Conservation (phyloP, 1,140 invertebrate species). For the Brachionus angularis region DNA sequence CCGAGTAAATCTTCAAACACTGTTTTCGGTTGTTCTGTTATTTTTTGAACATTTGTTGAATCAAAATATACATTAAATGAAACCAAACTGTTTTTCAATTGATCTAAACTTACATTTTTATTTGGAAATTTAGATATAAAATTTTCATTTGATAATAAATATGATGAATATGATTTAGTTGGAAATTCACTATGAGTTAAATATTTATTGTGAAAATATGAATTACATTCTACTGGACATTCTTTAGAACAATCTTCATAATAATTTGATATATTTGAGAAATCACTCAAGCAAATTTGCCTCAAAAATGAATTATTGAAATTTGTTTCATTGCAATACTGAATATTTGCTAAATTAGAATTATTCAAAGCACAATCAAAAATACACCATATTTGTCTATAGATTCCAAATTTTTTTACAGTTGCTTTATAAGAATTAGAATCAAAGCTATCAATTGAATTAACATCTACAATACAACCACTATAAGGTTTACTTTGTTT, state of each 20-base stretch:
- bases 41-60: neutral
- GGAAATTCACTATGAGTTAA: neutral
- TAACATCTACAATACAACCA: neutral
- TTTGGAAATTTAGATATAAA: neutral
- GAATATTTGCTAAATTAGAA: neutral
- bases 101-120: neutral
- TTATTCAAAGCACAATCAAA: neutral
- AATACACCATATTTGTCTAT: conserved; percentile 1
- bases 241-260: neutral
- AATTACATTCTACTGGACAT: conserved; percentile 32
- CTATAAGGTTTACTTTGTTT: neutral
- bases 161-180: neutral
- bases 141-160: neutral
- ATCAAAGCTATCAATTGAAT: neutral
- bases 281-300: neutral
- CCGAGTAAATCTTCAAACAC: neutral
- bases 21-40: neutral
- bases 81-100: conserved; percentile 1
- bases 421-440: conserved; percentile 1
- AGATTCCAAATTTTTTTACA: neutral
- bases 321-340: neutral
- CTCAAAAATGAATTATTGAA: neutral
- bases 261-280: conserved; percentile 3
- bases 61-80: conserved; percentile 26
- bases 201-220: neutral